Base-by-base conservation (phyloP, 1,140 invertebrate species). In the Theocolax elegans region DNA sequence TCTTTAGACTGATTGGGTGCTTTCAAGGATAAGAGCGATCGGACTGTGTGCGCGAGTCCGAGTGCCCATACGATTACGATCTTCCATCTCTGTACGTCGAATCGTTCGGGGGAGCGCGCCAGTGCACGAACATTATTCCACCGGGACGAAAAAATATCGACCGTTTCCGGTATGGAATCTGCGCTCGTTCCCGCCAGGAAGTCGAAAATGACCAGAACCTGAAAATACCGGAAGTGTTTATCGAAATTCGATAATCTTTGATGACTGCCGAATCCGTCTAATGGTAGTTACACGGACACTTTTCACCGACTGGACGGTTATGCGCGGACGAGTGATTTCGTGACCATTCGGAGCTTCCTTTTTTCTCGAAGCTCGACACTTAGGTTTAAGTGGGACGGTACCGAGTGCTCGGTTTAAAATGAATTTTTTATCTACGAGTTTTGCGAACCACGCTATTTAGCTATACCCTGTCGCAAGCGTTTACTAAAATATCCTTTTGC, bases 1-100 rank as follows among this genome's bases (percentile, higher is more conserved):
- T 66, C 25, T 67, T 40, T 38, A 27, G 42, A 59, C 54, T 67
- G 44, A 67, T 59, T 67, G 65, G 65, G 10, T 59, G 27, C 25
- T 49, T 67, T 67, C 31, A 48, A 38, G 48, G 53, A n/a, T 59
- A 49, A 59, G 29, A 25, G 29, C n/a, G n/a, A n/a, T n/a, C n/a
- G n/a, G n/a, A n/a, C n/a, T n/a, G n/a, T n/a, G n/a, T n/a, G n/a
- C n/a, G n/a, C n/a, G n/a, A n/a, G n/a, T n/a, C n/a, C n/a, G n/a
- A n/a, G n/a, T 23, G 1, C 29, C 12, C 27, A n/a, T 25, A 10
- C 21, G 35, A 56, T 66, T 56, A n/a, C 51, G 40, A 66, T 56
- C 51, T 31, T 15, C 51, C 23, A 46, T 56, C 25, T 31, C 9
- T 23, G 1, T 21, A 10, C 12, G 25, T 54, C 49, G 35, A 44